Conservation (phyloP, 2,888 invertebrate genomes). For the Hemistola chrysoprasaria region DNA sequence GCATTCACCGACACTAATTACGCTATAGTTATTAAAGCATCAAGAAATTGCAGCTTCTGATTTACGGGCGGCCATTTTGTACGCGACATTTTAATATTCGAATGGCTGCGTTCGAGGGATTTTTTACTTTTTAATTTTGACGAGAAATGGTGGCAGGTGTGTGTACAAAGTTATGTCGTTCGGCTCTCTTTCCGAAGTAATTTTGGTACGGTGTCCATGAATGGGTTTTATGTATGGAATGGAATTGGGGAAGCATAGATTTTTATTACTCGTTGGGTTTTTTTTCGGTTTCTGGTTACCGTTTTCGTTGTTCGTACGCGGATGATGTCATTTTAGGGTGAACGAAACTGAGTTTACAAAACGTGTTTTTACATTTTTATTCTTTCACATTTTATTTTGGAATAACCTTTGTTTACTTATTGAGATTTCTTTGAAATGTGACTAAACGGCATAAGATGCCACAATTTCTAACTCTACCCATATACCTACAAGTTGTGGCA, state of each 20-base stretch:
- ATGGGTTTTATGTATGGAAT: conserved; percentile 53
- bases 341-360: conserved; percentile 11
- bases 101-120: conserved; percentile 56
- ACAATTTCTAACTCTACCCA: too few relatives aligned
- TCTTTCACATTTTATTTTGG: conserved; percentile 12
- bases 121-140: conserved; percentile 61
- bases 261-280: conserved; percentile 38
- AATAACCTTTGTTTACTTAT: conserved; percentile 17
- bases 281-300: conserved; percentile 23
- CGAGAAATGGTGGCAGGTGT: conserved; percentile 67
- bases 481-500: too few relatives aligned
- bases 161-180: conserved; percentile 48
- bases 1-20: conserved; percentile 75
- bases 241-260: conserved; percentile 51
- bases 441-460: too few relatives aligned
- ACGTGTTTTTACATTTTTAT: conserved; percentile 8
- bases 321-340: conserved; percentile 19
- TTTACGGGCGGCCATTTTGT: conserved; percentile 71
- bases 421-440: background rate
- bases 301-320: conserved; percentile 17
- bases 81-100: conserved; percentile 71
- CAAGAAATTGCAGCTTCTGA: conserved; percentile 72
- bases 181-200: conserved; percentile 43
- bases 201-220: conserved; percentile 55
- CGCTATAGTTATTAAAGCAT: conserved; percentile 69